Percentiles rank a stretch among this genome's conserved stretches.
Evolutionary conservation across 2,113 vertebrate genomes (phyloP).

Genomic region (Brachyhypopomus occidentalis): DNA sequence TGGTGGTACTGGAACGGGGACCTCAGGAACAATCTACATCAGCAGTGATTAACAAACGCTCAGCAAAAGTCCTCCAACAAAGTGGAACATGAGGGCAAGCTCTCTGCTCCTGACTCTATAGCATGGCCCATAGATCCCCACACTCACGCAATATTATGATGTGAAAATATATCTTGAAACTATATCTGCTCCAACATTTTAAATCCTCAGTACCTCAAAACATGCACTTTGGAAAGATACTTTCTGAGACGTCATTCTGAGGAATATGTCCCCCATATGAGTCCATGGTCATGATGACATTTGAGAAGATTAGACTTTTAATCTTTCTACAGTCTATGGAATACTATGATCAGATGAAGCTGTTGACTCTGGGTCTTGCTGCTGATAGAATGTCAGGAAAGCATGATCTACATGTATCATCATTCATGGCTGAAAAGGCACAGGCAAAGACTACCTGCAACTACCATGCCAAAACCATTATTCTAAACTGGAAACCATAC

Average conservation of each 20-base stretch:
- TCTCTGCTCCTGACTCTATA: conserved; percentile 51
- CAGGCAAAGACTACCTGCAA: neutral
- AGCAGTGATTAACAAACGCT: conserved; percentile 50
- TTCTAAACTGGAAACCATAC: too few species aligned
- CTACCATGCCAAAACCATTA: too few species aligned
- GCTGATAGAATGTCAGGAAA: neutral
- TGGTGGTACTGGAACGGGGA: conserved; percentile 49
- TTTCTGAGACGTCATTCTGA: neutral
- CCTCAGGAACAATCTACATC: conserved; percentile 49
- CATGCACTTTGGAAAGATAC: neutral
- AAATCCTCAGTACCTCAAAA: neutral
- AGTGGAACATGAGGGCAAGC: conserved; percentile 40
- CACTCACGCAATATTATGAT: conserved; percentile 59
- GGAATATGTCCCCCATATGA: neutral
- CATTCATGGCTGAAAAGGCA: neutral
- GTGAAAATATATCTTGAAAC: neutral
- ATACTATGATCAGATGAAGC: neutral
- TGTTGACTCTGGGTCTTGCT: neutral
- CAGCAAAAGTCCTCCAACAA: conserved; percentile 15
- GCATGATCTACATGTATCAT: neutral
- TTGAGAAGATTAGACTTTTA: neutral
- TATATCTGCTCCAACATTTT: neutral
- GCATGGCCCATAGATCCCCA: conserved; percentile 36
- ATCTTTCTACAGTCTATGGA: too few species aligned
- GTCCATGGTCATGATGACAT: neutral